These are phyloP conservation scores for Leptinotarsa peninsularis DNA, from an alignment of 2,888 invertebrate species.

Conservation along the genomic window DNA sequence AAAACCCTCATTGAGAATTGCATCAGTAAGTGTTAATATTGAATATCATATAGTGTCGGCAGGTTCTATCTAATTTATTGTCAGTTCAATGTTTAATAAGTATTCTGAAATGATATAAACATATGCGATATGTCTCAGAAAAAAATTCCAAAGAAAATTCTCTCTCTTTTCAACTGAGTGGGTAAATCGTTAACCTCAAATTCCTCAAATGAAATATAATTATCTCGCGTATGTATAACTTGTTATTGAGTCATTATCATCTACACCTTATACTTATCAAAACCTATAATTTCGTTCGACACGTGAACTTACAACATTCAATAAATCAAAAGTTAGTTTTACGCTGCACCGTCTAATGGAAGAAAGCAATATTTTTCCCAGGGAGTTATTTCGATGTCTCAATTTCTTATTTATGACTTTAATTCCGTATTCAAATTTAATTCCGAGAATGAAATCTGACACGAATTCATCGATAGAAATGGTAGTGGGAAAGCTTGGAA, in stretches of 20 bases:
- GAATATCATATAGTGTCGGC: too few species aligned
- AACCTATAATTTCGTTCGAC: slow-evolving; percentile 43
- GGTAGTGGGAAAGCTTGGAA: not conserved
- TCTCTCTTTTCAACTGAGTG: not conserved
- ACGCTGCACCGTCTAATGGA: slow-evolving; percentile 37
- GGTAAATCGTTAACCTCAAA: slow-evolving; percentile 37
- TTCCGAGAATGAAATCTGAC: slow-evolving; percentile 2
- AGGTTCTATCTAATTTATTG: too few species aligned
- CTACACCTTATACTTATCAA: slow-evolving; percentile 39
- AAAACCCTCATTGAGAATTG: too few species aligned
- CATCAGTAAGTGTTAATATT: too few species aligned
- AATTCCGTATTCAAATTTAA: slow-evolving; percentile 23
- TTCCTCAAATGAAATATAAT: slow-evolving; percentile 36
- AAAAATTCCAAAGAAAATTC: not conserved
- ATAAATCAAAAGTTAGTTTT: slow-evolving; percentile 41
- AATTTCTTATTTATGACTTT: slow-evolving; percentile 33
- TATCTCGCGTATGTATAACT: slow-evolving; percentile 34
- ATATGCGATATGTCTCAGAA: not conserved
- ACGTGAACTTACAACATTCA: slow-evolving; percentile 38
- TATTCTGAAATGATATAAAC: not conserved
- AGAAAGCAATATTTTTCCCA: slow-evolving; percentile 31
- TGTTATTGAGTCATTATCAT: slow-evolving; percentile 45
- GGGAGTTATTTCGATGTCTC: slow-evolving; percentile 40
- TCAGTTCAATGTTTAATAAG: too few species aligned
- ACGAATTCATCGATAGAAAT: not conserved